phyloP scores from a whole-genome alignment of 2,113 vertebrate genomes.

The Myocastor coypus region DNA sequence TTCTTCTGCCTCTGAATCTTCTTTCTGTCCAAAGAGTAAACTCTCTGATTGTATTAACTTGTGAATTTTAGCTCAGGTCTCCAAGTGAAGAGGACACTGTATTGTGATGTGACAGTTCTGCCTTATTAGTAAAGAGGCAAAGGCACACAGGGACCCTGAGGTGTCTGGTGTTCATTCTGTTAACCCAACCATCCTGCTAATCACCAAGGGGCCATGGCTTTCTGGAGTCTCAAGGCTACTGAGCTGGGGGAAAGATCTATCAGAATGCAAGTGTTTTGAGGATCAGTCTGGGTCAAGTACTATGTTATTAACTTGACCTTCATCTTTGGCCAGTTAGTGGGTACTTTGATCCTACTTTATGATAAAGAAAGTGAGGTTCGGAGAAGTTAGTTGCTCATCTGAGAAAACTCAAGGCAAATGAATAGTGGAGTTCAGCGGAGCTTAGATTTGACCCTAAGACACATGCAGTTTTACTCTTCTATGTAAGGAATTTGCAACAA shows the following conservation, averaged over 20 bases:
- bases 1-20: neutral
- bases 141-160: neutral
- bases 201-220: neutral
- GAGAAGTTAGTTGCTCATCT: neutral
- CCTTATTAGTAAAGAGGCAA: neutral
- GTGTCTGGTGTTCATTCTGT: neutral
- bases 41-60: neutral
- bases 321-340: neutral
- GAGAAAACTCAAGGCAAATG: neutral
- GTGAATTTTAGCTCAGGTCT: neutral
- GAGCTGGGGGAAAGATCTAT: neutral
- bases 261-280: neutral
- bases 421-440: neutral
- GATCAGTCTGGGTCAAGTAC: neutral
- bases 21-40: neutral
- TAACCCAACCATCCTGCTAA: neutral
- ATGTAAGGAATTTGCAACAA: conserved; percentile 40
- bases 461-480: neutral
- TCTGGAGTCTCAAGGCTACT: neutral
- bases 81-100: neutral
- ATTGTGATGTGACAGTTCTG: neutral
- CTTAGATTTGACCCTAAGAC: neutral
- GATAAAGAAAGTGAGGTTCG: neutral
- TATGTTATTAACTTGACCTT: neutral
- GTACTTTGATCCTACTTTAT: neutral